phyloP scores from a whole-genome alignment of 1,140 invertebrate species.

The Nylanderia fulva region DNA sequence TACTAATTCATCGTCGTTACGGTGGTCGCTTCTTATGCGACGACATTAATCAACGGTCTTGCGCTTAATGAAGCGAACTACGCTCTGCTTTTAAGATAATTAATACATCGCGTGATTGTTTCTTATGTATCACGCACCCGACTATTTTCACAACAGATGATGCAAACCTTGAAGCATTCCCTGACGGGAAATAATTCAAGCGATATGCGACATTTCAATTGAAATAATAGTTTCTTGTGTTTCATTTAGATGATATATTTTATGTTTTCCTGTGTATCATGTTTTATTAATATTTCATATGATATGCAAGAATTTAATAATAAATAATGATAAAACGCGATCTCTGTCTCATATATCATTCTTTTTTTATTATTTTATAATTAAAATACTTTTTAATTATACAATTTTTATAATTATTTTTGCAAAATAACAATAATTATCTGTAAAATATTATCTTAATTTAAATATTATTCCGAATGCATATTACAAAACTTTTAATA shows the following conservation, averaged over 20 bases:
- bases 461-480: neutral
- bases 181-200: neutral
- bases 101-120: constrained; percentile 51
- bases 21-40: constrained; percentile 31
- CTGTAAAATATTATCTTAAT: neutral
- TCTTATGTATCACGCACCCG: constrained; percentile 25
- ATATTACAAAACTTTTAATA: neutral
- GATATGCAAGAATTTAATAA: neutral
- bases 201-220: neutral
- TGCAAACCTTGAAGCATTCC: constrained; percentile 5
- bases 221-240: constrained; percentile 2
- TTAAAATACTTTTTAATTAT: neutral
- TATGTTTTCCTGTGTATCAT: neutral
- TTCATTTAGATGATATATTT: neutral
- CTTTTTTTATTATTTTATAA: neutral
- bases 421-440: too few species aligned
- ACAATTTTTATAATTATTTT: neutral
- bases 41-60: constrained; percentile 59
- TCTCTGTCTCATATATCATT: neutral
- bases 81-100: constrained; percentile 56
- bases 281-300: neutral
- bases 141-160: neutral
- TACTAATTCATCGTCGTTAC: constrained; percentile 59
- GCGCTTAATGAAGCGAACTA: constrained; percentile 54
- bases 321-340: neutral